Conservation (phyloP, 2,113 vertebrate species). For the Phocoena phocoena region DNA sequence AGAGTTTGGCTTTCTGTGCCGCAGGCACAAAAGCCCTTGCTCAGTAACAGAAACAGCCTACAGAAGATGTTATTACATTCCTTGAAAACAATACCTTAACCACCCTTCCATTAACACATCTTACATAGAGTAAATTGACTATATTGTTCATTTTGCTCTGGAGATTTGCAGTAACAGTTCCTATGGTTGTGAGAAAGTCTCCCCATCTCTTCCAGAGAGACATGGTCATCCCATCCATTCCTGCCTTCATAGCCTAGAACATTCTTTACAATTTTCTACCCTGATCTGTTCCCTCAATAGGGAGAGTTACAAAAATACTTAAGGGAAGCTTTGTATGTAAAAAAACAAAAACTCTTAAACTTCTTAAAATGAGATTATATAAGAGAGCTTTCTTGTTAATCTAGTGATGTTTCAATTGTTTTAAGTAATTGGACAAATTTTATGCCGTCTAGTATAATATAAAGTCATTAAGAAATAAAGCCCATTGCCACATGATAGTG, state of each 20-base stretch:
- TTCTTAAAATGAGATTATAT: background rate
- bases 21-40: background rate
- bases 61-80: background rate
- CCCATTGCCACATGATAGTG: background rate
- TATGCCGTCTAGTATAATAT: background rate
- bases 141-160: background rate
- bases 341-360: background rate
- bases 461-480: slow-evolving; percentile 5
- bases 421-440: background rate
- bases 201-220: background rate
- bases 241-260: background rate
- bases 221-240: background rate
- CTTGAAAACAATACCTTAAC: background rate
- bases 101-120: background rate
- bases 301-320: background rate
- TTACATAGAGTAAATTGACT: background rate
- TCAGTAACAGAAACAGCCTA: background rate
- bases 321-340: background rate
- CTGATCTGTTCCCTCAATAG: background rate
- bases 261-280: background rate
- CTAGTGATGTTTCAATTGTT: background rate
- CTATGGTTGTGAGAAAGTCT: background rate
- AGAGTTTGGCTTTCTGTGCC: background rate
- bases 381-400: background rate
- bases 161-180: background rate